Evolutionary conservation across 2,888 invertebrate genomes (phyloP).

Genomic region (Eudemis profundana): DNA sequence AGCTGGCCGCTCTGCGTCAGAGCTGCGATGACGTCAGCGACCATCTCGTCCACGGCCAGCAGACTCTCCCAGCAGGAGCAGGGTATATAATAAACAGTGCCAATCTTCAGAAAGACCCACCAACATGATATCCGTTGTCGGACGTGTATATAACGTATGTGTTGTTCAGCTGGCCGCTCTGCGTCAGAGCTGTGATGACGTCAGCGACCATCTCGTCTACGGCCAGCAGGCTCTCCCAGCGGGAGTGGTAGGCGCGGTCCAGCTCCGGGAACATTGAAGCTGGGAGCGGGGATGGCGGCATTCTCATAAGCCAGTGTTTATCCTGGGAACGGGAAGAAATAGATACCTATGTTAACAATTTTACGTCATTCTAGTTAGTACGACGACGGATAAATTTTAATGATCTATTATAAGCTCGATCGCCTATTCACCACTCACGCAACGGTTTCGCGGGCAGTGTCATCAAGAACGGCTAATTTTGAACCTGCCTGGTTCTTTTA

Average conservation of each 20-base stretch:
- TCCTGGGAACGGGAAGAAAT: constrained; percentile 75
- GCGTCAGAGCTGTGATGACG: constrained; percentile 85
- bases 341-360: too few relatives aligned
- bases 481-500: too few relatives aligned
- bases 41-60: constrained; percentile 94
- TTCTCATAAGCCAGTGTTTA: constrained; percentile 94
- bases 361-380: too few relatives aligned
- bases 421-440: too few relatives aligned
- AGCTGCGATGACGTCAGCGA: constrained; percentile 86
- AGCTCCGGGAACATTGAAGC: constrained; percentile 83
- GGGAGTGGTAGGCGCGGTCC: constrained; percentile 89
- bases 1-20: constrained; percentile 84
- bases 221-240: constrained; percentile 93
- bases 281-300: constrained; percentile 88
- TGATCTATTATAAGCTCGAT: too few relatives aligned
- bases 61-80: constrained; percentile 92
- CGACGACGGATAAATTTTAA: too few relatives aligned
- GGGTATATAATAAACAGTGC: too few relatives aligned
- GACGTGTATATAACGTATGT: constrained; percentile 95
- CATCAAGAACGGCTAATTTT: too few relatives aligned
- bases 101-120: too few relatives aligned
- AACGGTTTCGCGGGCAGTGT: too few relatives aligned
- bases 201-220: constrained; percentile 93
- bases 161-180: constrained; percentile 85
- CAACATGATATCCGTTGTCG: constrained; percentile 96